Evolutionary conservation across 2,113 vertebrate species (phyloP), one percentile per base, ranked within the genome.

Genomic region (Indicator maculatus): DNA sequence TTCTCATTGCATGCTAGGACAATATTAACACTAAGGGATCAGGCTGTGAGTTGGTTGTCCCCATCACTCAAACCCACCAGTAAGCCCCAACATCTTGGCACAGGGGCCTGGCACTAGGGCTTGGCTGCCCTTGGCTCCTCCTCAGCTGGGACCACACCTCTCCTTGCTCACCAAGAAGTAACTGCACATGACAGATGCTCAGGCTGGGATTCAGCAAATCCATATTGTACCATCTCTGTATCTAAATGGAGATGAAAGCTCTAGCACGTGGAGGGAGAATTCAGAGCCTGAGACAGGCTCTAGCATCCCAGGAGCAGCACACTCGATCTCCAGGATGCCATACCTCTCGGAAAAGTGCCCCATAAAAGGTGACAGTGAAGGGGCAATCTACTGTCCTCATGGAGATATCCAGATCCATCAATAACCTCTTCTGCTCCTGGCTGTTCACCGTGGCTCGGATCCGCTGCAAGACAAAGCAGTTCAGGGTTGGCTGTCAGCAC

Each of bases 351-450:
- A 99, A 99, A 6, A 99, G 98, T 0, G 99, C 99, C 7, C 99
- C 99, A 0, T 99, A 99, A 75, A 99, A 99, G 38, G 99, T 99
- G 95, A 99, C 99, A 0, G 99, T 99, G 95, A 98, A 99, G 61
- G 97, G 98, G 85, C 99, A 99, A 97, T 99, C 99, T 88, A 99
- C 99, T 0, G 99, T 99, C 97, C 99, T 98, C 99, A 99, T 99
- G 80, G 99, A 99, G 96, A 99, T 98, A 75, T 99, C 99, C 96
- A 99, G 96, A 63, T 99, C 99, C 99, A 99, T 99, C 92, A 99
- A 81, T 26, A 99, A 96, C 95, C 99, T 97, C 98, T 99, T 99
- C 98, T 99, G 99, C 96, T 99, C 99, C 97, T 99, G 99, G 75
- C 98, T 99, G 96, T 99, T 99, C 75, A 99, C 99, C 0, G 99